These are phyloP conservation scores for Gobionotothen gibberifrons DNA, from an alignment of 2,797 vertebrate genomes.

Conservation along the genomic window DNA sequence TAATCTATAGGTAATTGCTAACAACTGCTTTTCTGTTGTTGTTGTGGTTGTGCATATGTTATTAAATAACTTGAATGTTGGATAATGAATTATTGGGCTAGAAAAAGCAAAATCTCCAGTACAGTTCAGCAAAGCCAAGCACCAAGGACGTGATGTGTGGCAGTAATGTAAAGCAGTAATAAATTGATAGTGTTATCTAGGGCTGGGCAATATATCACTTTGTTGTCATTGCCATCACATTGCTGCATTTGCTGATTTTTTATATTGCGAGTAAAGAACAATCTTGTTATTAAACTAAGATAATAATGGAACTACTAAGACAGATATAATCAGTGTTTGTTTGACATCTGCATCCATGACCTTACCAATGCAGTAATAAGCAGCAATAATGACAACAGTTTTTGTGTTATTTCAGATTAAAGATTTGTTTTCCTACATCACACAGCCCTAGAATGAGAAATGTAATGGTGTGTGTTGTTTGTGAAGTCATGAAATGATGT, in stretches of 20 bases:
- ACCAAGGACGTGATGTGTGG: not conserved
- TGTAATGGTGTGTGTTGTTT: not conserved
- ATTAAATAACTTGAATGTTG: no score
- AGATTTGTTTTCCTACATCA: not conserved
- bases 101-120: not conserved
- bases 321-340: not conserved
- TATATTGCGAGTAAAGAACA: not conserved
- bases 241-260: not conserved
- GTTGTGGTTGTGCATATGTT: no score
- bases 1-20: no score
- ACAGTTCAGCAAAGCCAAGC: not conserved
- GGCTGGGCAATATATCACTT: not conserved
- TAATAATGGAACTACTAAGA: not conserved
- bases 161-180: not conserved
- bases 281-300: not conserved
- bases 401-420: no score
- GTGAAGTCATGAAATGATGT: not conserved
- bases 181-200: not conserved
- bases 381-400: not conserved
- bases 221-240: not conserved
- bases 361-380: not conserved
- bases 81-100: not conserved
- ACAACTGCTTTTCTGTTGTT: no score
- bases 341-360: not conserved
- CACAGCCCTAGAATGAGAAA: not conserved